Evolutionary conservation across 2,113 vertebrate genomes (phyloP), one percentile per base, ranked within the genome.

Genomic region (Australoheros scitulus): DNA sequence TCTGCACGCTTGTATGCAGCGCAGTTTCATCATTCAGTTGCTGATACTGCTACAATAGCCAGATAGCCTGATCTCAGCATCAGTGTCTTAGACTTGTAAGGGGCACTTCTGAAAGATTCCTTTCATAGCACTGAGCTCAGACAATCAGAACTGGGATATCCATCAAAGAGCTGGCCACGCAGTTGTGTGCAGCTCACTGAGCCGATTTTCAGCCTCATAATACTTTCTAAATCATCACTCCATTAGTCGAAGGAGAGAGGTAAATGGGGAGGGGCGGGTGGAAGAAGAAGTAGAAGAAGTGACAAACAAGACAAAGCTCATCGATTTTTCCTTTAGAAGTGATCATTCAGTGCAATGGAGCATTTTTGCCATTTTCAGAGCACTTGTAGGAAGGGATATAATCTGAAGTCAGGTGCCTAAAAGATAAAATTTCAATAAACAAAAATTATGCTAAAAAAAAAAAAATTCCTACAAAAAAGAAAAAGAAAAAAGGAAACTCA

Each of bases 311-410:
- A 90, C 60, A 81, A 81, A 91, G 85, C 74, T 84, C 78, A 91
- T 93, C 74, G 91, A 94, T 93, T 94, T 92, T 84, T 80, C 47
- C 85, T 76, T 93, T 79, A 86, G 60, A 90, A 59, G 84, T 55
- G 82, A 92, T 92, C 81, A 91, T 88, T 90, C 77, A 83, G 91
- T 41, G 81, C 86, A 89, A 75, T 64, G 29, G 20, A 90, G 89
- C 88, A 6, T 81, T 75, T 82, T 36, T 32, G 41, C 60, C 86
- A 84, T 75, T 91, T 90, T 91, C 89, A 86, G 52, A 83, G 79
- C 70, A 38, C 15, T 65, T 86, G 47, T 83, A 79, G 78, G 81
- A 80, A 38, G 24, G 61, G 38, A 85, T 60, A 75, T 32, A 81
- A 29, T 72, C 38, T 0, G 4, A 79, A 85, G 90, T 77, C 76